These are phyloP conservation scores for Mormyrus hasselquistii DNA, from an alignment of 2,797 vertebrate genomes.

Conservation along the genomic window DNA sequence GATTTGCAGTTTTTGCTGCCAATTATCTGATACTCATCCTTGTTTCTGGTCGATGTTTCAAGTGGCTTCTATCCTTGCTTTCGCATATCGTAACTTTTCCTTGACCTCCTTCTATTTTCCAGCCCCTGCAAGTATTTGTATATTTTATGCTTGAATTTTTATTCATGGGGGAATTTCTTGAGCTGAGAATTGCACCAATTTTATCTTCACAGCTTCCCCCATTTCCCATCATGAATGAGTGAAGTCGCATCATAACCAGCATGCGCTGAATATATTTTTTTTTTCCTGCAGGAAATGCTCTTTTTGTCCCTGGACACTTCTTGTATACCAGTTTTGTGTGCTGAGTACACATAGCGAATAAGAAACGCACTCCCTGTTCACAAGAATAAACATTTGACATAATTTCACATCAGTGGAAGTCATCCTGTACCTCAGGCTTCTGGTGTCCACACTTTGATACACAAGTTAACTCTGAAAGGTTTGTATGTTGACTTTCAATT, in stretches of 20 bases:
- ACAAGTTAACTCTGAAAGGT: background rate
- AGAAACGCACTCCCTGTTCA: background rate
- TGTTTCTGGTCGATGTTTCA: background rate
- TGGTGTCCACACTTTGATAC: background rate
- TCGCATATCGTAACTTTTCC: background rate
- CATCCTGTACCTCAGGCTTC: background rate
- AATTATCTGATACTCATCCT: background rate
- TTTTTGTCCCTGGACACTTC: background rate
- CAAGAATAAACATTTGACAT: background rate
- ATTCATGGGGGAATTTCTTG: background rate
- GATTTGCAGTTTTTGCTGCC: background rate
- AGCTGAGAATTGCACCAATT: background rate
- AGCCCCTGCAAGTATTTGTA: background rate
- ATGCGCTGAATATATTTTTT: background rate
- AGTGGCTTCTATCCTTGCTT: background rate
- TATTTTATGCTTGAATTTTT: conserved; percentile 7
- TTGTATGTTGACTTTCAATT: background rate
- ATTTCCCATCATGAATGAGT: background rate
- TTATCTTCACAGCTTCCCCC: background rate
- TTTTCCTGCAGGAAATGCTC: background rate
- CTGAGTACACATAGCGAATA: background rate
- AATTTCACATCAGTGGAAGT: background rate
- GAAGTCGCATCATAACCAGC: background rate
- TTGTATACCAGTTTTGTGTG: background rate
- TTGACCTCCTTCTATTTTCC: background rate